Evolutionary conservation across 1,140 invertebrate species (phyloP), one percentile per base, ranked within the genome.

Genomic region (Formica exsecta): DNA sequence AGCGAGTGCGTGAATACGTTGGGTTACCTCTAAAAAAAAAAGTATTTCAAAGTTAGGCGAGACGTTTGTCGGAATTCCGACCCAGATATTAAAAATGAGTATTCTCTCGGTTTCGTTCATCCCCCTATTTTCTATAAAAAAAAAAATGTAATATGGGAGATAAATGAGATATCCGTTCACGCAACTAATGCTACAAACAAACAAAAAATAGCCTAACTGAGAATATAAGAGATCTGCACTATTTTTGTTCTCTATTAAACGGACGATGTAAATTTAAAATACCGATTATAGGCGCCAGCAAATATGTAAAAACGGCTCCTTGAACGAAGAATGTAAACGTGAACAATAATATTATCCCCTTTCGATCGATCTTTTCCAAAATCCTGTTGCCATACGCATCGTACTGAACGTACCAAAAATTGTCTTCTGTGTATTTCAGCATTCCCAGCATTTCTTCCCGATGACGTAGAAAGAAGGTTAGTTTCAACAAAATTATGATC

Each of bases 321-420:
- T 79, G 65, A 11, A 81, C 74, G 41, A 65, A 86, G 25, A 91
- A 76, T 2, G 85, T 83, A 36, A 89, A 91, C 1, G 71, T 51
- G 36, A 77, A 88, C 1, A 89, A 62, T 19, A 91, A 54, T 9
- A 85, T 22, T 3, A 62, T n/a, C 8, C 86, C 86, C 0, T 65
- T 86, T 16, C 32, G 75, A n/a, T 88, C 71, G 19, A 65, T 73
- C 3, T 65, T 9, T 1, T 36, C n/a, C 7, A 91, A 11, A 11
- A 92, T 11, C 0, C 9, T 36, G 0, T 48, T 44, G 13, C 86
- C 86, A 19, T 79, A 48, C 1, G 64, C 62, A 22, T 88, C 64
- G 29, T 92, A 89, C 1, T 89, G 48, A 0, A 3, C 48, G 16
- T 83, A 66, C 91, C 91, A 92, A 57, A 92, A 92, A 32, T 92